Conservation (phyloP, 2,888 invertebrate species). For the Drosophila sordidula region DNA sequence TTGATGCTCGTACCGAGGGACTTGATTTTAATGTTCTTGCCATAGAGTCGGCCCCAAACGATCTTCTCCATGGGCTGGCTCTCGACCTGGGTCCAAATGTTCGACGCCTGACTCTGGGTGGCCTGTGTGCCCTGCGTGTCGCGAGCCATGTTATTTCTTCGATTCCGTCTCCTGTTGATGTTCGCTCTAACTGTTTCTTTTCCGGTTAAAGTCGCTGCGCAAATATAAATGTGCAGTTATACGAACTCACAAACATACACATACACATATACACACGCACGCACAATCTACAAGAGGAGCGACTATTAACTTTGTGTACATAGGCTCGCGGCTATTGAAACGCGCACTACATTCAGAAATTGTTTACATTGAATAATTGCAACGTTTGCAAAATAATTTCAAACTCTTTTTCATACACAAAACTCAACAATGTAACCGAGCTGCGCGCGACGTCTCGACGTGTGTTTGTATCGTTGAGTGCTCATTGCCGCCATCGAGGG, state of each 20-base stretch:
- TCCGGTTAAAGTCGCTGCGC: slow-evolving; percentile 49
- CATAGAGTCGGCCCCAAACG: slow-evolving; percentile 84
- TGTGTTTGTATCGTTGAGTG: slow-evolving; percentile 6
- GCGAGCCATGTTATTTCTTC: slow-evolving; percentile 72
- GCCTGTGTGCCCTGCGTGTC: slow-evolving; percentile 78
- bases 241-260: slow-evolving; percentile 21
- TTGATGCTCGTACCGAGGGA: slow-evolving; percentile 83
- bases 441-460: slow-evolving; percentile 22
- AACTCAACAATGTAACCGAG: slow-evolving; percentile 24
- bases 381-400: slow-evolving; percentile 16
- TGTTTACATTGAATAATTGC: slow-evolving; percentile 36
- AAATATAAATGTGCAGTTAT: slow-evolving; percentile 66
- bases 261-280: slow-evolving; percentile 14
- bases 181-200: slow-evolving; percentile 34
- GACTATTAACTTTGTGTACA: slow-evolving; percentile 4
- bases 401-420: slow-evolving; percentile 29
- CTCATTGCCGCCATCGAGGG: slow-evolving; percentile 32
- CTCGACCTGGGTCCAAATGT: slow-evolving; percentile 83
- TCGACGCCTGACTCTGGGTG: slow-evolving; percentile 82
- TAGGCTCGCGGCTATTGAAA: background rate
- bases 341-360: slow-evolving; percentile 20
- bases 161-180: slow-evolving; percentile 6
- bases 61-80: slow-evolving; percentile 84
- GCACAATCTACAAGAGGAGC: slow-evolving; percentile 8
- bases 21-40: slow-evolving; percentile 83